phyloP scores from a whole-genome alignment of 2,113 vertebrate genomes.

The Nettapus auritus region DNA sequence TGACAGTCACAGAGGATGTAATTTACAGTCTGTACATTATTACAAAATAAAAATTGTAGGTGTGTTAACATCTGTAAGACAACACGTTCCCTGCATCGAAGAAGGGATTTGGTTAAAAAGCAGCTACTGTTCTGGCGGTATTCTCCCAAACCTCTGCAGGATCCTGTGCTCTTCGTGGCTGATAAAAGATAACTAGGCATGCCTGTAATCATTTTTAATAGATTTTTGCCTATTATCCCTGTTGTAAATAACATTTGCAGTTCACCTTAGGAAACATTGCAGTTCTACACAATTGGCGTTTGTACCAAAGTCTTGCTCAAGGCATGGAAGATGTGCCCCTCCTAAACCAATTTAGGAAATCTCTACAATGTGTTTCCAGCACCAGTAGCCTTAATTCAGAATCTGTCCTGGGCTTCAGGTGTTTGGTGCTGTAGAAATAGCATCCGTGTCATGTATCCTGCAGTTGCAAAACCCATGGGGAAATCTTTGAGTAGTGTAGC shows the following conservation, averaged over 20 bases:
- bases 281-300: neutral
- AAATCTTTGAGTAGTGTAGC: neutral
- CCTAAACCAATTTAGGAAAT: neutral
- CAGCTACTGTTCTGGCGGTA: neutral
- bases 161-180: neutral
- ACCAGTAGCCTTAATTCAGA: neutral
- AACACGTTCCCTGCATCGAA: neutral
- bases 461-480: neutral
- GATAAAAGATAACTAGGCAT: neutral
- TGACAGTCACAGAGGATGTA: neutral
- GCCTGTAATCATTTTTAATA: neutral
- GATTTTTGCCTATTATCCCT: neutral
- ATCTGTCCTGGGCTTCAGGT: neutral
- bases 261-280: neutral
- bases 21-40: neutral
- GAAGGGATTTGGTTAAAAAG: neutral
- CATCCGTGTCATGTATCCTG: neutral
- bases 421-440: neutral
- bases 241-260: neutral
- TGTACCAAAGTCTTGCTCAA: neutral
- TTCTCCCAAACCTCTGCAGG: neutral
- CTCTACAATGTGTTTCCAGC: neutral
- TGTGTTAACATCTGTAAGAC: neutral
- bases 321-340: neutral
- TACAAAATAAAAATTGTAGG: neutral